phyloP scores from a whole-genome alignment of 2,888 invertebrate genomes.

The Thumatha senex region DNA sequence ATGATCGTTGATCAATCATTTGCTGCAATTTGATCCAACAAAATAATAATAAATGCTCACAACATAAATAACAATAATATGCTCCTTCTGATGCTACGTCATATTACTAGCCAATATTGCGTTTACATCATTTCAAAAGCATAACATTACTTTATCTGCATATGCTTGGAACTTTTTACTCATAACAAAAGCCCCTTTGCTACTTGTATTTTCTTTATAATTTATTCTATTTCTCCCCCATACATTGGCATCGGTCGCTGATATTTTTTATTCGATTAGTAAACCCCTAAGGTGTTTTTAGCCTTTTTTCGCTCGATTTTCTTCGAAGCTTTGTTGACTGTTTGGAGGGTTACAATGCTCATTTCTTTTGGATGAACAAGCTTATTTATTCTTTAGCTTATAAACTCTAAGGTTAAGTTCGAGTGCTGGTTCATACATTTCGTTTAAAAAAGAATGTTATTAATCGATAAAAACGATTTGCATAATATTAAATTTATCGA shows the following conservation, averaged over 20 bases:
- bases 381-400: slow-evolving; percentile 69
- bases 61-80: slow-evolving; percentile 18
- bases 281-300: slow-evolving; percentile 85
- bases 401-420: slow-evolving; percentile 17
- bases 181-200: slow-evolving; percentile 75
- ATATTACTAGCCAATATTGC: slow-evolving; percentile 53
- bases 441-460: neutral
- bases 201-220: slow-evolving; percentile 82
- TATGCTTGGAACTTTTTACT: slow-evolving; percentile 73
- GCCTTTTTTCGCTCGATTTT: slow-evolving; percentile 84
- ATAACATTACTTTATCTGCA: slow-evolving; percentile 67
- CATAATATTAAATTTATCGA: neutral
- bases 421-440: neutral
- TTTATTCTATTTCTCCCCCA: slow-evolving; percentile 82
- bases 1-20: too few relatives aligned
- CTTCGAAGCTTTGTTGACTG: slow-evolving; percentile 83
- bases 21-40: too few relatives aligned
- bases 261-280: slow-evolving; percentile 85
- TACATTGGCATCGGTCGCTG: slow-evolving; percentile 83
- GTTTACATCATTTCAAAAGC: slow-evolving; percentile 59
- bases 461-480: neutral
- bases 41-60: too few relatives aligned
- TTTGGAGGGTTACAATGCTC: slow-evolving; percentile 78
- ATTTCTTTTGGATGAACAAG: slow-evolving; percentile 80
- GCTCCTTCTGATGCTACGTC: slow-evolving; percentile 37